Evolutionary conservation across 2,888 invertebrate genomes (phyloP), one percentile per base, ranked within the genome.

Genomic region (Hyles lineata): DNA sequence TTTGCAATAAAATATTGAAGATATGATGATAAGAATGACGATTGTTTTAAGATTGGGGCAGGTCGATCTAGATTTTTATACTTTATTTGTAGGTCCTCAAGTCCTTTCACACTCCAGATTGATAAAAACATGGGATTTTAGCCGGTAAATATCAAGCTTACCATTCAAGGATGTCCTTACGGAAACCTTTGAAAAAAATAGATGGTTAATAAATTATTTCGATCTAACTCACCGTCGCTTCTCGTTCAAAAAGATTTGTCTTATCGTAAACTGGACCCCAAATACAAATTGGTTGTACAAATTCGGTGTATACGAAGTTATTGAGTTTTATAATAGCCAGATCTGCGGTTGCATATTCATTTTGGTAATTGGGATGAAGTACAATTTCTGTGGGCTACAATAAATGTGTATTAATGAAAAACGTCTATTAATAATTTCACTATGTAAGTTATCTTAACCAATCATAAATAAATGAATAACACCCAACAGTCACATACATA

Each of bases 201-300:
- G 19, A 32, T 23, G 9, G 23, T 17, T 15, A n/a, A n/a, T 21
- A 21, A 63, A 3, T 52, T 7, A 19, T 52, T 32, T 8, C 1
- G 0, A 43, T 61, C 25, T 61, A 32, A 79, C 85, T 84, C 82
- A 94, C 94, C 79, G 87, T 89, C 15, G 90, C 93, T 79, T 89
- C 87, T 71, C 83, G 85, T 58, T 90, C 92, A 78, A 86, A 85
- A 0, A 94, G 78, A 50, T 80, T 81, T 8, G 78, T 81, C 80
- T 93, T 94, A 50, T 93, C 88, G 77, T 92, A 93, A 11, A 87
- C 86, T 1, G 94, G 94, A 3, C 93, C 93, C 93, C 92, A 94
- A 55, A 94, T 72, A 75, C 94, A 94, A 74, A 94, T 90, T 7
- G 94, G 94, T 74, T 93, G 92, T 0, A 94, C 90, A 71, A 87